These are phyloP conservation scores for Seladonia tumulorum DNA, from an alignment of 2,888 invertebrate genomes.

Conservation along the genomic window DNA sequence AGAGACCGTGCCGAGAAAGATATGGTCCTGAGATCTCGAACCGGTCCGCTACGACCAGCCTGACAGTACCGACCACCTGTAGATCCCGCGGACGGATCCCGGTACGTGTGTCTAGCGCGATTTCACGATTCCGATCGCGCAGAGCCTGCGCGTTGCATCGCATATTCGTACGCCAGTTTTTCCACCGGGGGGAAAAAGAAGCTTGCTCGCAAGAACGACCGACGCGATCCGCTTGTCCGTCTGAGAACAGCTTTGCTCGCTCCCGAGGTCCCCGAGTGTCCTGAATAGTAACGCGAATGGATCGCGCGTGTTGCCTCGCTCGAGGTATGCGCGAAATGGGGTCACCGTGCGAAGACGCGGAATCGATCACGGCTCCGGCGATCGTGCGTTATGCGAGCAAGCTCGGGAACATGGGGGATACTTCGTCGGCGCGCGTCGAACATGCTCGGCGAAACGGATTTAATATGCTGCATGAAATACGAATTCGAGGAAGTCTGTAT, in stretches of 20 bases:
- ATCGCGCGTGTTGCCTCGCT: not conserved
- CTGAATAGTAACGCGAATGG: not conserved
- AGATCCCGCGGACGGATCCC: constrained; percentile 57
- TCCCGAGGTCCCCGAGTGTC: not conserved
- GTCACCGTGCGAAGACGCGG: not conserved
- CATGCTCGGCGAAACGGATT: not conserved
- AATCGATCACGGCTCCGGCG: not conserved
- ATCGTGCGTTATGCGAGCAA: not conserved
- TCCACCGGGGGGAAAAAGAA: not conserved
- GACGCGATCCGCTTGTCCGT: constrained; percentile 3
- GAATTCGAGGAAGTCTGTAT: not conserved
- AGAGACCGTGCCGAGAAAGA: constrained; percentile 48
- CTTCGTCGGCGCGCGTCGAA: not conserved
- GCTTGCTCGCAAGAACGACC: not conserved
- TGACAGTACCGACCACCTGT: constrained; percentile 70
- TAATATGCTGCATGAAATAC: not conserved
- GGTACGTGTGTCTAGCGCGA: constrained; percentile 48
- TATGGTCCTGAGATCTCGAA: constrained; percentile 63
- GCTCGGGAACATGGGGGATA: not conserved
- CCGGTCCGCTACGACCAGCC: constrained; percentile 63
- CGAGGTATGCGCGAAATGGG: not conserved
- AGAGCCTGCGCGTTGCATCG: constrained; percentile 21
- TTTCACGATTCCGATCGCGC: constrained; percentile 60
- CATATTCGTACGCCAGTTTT: constrained; percentile 36
- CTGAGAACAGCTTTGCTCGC: too few species aligned